Conservation (phyloP, 2,888 invertebrate species). For the Steinernema carpocapsae region DNA sequence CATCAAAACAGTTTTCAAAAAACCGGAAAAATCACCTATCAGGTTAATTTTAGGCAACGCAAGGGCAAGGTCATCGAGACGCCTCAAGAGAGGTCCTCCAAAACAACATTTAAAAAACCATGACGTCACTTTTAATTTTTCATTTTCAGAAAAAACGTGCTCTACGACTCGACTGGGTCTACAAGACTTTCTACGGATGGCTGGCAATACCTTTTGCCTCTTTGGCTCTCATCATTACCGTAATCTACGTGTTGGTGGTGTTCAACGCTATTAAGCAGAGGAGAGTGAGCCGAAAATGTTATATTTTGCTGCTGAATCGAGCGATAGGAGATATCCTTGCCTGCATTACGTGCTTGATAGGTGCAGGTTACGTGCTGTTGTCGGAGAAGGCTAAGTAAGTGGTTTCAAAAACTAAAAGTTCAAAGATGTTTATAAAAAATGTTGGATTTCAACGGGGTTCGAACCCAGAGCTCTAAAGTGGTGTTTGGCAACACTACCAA, state of each 20-base stretch:
- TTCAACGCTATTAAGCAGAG: conserved; percentile 59
- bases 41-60: no score
- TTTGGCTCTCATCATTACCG: conserved; percentile 53
- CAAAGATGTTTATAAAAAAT: not conserved
- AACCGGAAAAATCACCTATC: no score
- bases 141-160: conserved; percentile 54
- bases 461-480: no score
- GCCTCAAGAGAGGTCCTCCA: no score
- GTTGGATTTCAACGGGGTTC: not conserved
- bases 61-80: no score
- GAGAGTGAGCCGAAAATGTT: conserved; percentile 64
- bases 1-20: no score
- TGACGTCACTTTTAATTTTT: no score
- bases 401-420: not conserved
- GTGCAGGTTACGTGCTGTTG: conserved; percentile 53
- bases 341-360: conserved; percentile 53
- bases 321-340: conserved; percentile 64
- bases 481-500: no score
- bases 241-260: conserved; percentile 57
- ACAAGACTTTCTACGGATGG: conserved; percentile 62
- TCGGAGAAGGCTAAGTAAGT: conserved; percentile 61
- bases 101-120: no score
- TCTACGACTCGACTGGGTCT: conserved; percentile 56
- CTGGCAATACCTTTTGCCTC: conserved; percentile 59
- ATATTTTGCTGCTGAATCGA: conserved; percentile 65